Conservation (phyloP, 2,888 invertebrate species). For the Lymantria monacha region DNA sequence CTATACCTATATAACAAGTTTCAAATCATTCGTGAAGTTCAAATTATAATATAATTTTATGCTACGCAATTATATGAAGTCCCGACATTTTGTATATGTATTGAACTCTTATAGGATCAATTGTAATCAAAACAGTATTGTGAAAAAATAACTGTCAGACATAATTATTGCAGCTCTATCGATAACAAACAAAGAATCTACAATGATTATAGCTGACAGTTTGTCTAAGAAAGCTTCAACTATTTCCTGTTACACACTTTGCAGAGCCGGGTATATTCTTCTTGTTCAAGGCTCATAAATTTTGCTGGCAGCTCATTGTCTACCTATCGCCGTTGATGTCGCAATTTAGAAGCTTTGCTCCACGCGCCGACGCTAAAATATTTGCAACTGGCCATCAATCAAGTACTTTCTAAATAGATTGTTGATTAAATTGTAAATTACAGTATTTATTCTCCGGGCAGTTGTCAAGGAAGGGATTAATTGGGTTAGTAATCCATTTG, state of each 20-base stretch:
- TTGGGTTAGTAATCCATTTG: constrained; percentile 8
- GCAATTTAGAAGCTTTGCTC: constrained; percentile 54
- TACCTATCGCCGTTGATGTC: constrained; percentile 60
- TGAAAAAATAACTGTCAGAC: not conserved
- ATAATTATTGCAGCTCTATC: not conserved
- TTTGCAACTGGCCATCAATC: constrained; percentile 63
- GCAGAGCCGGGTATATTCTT: constrained; percentile 18
- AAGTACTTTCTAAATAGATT: constrained; percentile 64
- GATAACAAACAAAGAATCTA: constrained; percentile 23
- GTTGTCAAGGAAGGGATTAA: constrained; percentile 12
- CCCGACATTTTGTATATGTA: not conserved
- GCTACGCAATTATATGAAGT: too few species aligned
- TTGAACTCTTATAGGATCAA: not conserved
- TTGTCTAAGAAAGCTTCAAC: constrained; percentile 32
- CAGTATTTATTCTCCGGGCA: constrained; percentile 32
- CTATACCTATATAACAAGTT: too few species aligned
- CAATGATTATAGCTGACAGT: constrained; percentile 36
- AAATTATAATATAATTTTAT: too few species aligned
- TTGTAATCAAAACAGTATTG: not conserved
- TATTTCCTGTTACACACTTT: constrained; percentile 35
- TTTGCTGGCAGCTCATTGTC: constrained; percentile 53
- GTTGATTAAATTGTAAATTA: constrained; percentile 68
- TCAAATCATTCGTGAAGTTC: too few species aligned
- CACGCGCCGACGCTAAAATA: constrained; percentile 57
- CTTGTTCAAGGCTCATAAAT: constrained; percentile 51